A percentile compares a stretch with the other conserved stretches of the same genome.
Conservation (phyloP, 2,888 invertebrate species). For the Spisula solida region DNA sequence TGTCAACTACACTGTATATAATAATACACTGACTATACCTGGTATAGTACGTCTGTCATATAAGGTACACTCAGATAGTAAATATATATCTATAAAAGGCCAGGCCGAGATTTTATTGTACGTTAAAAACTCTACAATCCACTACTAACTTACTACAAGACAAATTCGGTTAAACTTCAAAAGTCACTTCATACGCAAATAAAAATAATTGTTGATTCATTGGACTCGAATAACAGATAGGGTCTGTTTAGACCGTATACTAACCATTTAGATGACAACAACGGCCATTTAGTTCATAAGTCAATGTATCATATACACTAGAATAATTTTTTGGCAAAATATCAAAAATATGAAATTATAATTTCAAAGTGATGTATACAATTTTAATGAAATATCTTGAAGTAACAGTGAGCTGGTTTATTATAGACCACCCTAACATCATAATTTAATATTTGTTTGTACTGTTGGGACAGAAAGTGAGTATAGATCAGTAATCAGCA, state of each 20-base stretch:
- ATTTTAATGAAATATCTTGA: neutral
- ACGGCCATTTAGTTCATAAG: neutral
- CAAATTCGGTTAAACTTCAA: conserved; percentile 6
- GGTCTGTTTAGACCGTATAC: neutral
- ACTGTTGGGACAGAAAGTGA: too few relatives aligned
- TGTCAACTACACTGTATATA: neutral
- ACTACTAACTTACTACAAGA: neutral
- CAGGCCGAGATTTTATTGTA: neutral
- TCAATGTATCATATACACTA: conserved; percentile 12
- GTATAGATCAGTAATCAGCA: too few relatives aligned
- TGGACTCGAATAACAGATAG: neutral
- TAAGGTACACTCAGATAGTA: conserved; percentile 1
- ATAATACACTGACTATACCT: neutral
- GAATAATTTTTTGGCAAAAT: conserved; percentile 12
- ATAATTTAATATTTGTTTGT: too few relatives aligned
- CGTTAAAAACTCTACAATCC: neutral
- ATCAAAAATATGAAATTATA: conserved; percentile 19
- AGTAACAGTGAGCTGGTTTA: too few relatives aligned
- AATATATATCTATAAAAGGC: neutral
- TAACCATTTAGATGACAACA: neutral
- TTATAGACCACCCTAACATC: too few relatives aligned
- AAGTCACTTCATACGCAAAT: conserved; percentile 7
- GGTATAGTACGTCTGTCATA: neutral
- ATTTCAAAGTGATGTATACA: conserved; percentile 8
- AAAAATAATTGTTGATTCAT: neutral